Base-by-base conservation (phyloP, 2,888 invertebrate genomes). In the Maniola hyperantus region DNA sequence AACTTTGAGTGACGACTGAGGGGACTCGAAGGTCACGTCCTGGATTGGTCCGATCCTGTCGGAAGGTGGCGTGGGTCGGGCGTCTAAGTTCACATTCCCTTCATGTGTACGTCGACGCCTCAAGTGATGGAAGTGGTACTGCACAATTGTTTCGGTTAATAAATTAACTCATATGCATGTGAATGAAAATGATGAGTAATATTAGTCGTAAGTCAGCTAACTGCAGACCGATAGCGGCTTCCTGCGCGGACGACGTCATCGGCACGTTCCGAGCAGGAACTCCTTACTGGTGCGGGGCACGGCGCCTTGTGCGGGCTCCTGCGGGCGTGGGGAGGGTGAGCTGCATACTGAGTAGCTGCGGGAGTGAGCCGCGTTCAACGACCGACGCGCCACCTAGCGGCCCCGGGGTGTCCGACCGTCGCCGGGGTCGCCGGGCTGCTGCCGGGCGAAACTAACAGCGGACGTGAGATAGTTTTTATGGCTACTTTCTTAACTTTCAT, bases 311-410 rank as follows among this genome's bases (percentile, higher is more conserved):
- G n/a, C 10, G 1, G 5, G 50, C 50, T 6, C 8, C n/a, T 13
- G 46, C 48, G 4, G 5, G 5, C 48, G 39, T 60, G 51, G 39
- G 46, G 44, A 36, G 51, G 62, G 55, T 62, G 53, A 48, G 57
- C 69, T 70, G 68, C 71, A 72, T 67, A 68, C 64, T 66, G 66
- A 71, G 68, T 63, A 71, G 59, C 71, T 66, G 67, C 26, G 26
- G 71, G 69, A 61, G 68, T 62, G 68, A 57, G 57, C 36, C 78
- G 71, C 79, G 79, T 66, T 39, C 66, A 39, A 39, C 39, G 39
- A 39, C 39, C 39, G 26, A 4, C 26, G 26, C 55, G n/a, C 44
- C 59, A 69, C 73, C 70, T 74, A 72, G 60, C 67, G 4, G 26
- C 58, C 20, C 6, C 58, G 44, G 7, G 39, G 69, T 59, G 53